A percentile compares a stretch with the other conserved stretches of the same genome.
phyloP scores from a whole-genome alignment of 2,113 vertebrate genomes.

The Nestor notabilis region DNA sequence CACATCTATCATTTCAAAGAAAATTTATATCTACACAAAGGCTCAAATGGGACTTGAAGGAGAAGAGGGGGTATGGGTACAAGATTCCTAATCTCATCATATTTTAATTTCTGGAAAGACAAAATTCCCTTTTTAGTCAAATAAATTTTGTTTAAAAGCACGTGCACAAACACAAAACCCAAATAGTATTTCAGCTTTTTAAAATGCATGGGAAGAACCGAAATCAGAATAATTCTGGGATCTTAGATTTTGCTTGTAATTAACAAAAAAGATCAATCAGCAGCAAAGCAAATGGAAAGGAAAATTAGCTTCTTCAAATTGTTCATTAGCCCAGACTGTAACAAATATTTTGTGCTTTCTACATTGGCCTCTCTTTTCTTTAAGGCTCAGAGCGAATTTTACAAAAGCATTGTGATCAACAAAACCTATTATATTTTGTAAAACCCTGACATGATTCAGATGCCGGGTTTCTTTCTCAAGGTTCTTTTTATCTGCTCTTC shows the following conservation, averaged over 20 bases:
- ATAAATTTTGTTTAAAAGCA: neutral
- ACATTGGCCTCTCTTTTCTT: neutral
- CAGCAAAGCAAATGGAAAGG: neutral
- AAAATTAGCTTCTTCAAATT: constrained; percentile 8
- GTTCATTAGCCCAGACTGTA: neutral
- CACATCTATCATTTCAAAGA: constrained; percentile 44
- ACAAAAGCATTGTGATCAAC: neutral
- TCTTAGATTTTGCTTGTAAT: constrained; percentile 9
- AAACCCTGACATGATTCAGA: constrained; percentile 30
- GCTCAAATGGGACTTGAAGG: constrained; percentile 1
- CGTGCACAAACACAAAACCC: neutral
- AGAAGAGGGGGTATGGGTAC: neutral
- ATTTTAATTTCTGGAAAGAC: constrained; percentile 21
- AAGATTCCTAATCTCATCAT: constrained; percentile 5
- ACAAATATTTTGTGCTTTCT: neutral
- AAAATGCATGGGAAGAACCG: neutral
- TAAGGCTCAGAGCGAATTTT: neutral
- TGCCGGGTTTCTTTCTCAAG: constrained; percentile 5
- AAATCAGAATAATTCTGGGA: constrained; percentile 1
- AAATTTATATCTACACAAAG: constrained; percentile 15
- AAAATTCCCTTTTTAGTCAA: constrained; percentile 7
- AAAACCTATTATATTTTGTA: neutral
- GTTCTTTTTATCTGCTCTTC: constrained; percentile 37
- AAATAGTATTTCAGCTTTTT: constrained; percentile 6
- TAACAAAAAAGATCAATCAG: neutral